phyloP scores from a whole-genome alignment of 1,140 invertebrate species.

The Delia radicum region DNA sequence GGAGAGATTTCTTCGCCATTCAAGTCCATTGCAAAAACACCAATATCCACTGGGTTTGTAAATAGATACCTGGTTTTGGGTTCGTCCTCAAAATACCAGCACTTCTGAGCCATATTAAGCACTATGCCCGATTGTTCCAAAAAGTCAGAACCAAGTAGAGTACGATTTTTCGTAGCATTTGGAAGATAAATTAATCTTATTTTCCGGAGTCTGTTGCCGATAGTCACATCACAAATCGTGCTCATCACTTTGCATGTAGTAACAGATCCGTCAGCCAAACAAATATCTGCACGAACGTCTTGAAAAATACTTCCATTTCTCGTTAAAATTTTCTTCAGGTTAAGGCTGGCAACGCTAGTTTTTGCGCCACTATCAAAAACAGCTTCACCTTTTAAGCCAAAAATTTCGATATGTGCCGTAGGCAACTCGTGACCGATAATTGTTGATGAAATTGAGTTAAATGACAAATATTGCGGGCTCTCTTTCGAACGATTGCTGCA shows the following conservation, averaged over 20 bases:
- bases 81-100: conserved; percentile 26
- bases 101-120: conserved; percentile 9
- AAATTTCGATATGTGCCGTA: no score
- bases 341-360: conserved; percentile 26
- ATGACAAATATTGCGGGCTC: no score
- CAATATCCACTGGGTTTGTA: no score
- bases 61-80: conserved; percentile 12
- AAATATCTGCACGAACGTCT: no score
- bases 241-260: no score
- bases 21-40: no score
- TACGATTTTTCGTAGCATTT: conserved; percentile 2
- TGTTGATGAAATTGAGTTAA: not conserved
- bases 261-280: not conserved
- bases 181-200: conserved; percentile 27
- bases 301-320: not conserved
- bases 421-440: conserved; percentile 14
- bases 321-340: not conserved
- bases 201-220: not conserved
- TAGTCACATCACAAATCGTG: not conserved
- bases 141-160: conserved; percentile 28
- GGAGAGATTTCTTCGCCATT: no score
- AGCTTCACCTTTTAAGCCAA: no score
- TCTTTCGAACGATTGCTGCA: conserved; percentile 25
- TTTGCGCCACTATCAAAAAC: no score
- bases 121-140: conserved; percentile 18